These are phyloP conservation scores for Athene cunicularia DNA, from an alignment of 2,113 vertebrate genomes.

Conservation along the genomic window DNA sequence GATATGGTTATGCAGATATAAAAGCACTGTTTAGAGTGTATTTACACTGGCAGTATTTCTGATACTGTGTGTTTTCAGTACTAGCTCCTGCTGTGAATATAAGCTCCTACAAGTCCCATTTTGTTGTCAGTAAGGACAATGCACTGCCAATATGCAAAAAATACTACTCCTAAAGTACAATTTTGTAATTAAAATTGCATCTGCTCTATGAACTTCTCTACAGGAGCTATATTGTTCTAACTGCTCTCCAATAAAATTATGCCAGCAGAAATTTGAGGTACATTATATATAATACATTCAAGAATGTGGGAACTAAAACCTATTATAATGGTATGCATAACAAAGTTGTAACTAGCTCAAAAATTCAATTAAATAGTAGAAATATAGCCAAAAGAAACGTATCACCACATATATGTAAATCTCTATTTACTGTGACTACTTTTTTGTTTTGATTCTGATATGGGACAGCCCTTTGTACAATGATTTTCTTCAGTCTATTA, in stretches of 20 bases:
- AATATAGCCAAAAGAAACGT: not conserved
- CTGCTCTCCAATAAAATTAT: not conserved
- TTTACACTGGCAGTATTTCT: not conserved
- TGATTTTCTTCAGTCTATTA: not conserved
- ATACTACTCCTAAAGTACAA: fast-evolving
- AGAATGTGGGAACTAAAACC: not conserved
- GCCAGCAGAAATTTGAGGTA: not conserved
- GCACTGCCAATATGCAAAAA: not conserved
- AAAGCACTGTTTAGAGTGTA: not conserved
- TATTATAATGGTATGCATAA: not conserved
- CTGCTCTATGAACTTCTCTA: not conserved
- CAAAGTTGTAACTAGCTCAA: not conserved
- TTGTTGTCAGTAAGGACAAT: not conserved
- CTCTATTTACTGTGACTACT: not conserved
- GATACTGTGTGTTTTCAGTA: not conserved
- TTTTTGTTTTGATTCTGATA: not conserved
- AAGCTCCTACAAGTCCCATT: not conserved
- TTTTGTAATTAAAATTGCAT: not conserved
- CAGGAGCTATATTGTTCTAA: not conserved
- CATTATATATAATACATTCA: not conserved
- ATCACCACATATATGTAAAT: not conserved
- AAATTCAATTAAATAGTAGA: not conserved
- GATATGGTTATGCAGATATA: not conserved
- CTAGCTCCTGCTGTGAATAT: not conserved
- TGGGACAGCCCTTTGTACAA: not conserved